A percentile compares a stretch with the other conserved stretches of the same genome.
Conservation (phyloP, 2,113 vertebrate genomes). For the Pithys albifrons region DNA sequence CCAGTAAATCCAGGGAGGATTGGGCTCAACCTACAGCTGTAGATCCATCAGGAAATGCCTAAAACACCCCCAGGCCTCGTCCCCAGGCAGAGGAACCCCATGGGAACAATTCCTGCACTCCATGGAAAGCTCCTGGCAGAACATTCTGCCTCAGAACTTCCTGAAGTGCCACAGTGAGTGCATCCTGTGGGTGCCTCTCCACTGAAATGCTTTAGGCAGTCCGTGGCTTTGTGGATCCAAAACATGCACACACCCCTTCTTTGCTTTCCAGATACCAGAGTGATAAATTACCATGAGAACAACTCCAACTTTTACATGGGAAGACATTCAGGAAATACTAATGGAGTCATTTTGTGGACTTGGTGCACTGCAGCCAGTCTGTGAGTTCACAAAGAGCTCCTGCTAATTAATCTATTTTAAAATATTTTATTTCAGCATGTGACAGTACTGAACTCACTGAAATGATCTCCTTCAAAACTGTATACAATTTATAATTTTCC, state of each 20-base stretch:
- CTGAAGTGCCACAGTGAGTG: background rate
- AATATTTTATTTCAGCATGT: background rate
- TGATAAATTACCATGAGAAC: background rate
- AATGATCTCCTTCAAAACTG: background rate
- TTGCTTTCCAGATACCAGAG: background rate
- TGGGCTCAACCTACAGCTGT: background rate
- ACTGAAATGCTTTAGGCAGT: background rate
- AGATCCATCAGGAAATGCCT: background rate
- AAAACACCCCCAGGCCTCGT: background rate
- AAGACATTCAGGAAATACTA: background rate
- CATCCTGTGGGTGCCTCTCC: background rate
- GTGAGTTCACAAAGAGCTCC: background rate
- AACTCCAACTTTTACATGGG: background rate
- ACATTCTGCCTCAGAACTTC: background rate
- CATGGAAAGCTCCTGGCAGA: background rate
- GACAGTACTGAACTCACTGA: background rate
- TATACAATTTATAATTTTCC: background rate
- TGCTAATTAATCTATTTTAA: background rate
- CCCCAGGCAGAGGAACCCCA: accelerated
- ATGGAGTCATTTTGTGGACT: background rate
- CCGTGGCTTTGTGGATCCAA: background rate
- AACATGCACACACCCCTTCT: accelerated
- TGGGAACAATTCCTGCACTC: background rate
- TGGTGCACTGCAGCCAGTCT: background rate
- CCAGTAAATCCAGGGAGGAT: background rate